phyloP scores from a whole-genome alignment of 2,888 invertebrate genomes.

The Xanthorhoe spadicearia region DNA sequence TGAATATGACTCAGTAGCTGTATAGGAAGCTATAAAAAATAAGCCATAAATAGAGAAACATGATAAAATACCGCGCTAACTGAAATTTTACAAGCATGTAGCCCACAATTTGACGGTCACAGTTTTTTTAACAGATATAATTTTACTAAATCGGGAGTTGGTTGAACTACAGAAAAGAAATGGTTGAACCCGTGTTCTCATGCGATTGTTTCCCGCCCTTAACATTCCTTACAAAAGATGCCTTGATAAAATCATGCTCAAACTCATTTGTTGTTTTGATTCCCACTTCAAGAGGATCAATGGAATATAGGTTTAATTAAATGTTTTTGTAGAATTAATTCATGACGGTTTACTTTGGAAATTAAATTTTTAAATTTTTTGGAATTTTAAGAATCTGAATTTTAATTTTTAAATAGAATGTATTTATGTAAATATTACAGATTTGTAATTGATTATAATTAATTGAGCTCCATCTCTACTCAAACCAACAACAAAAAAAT shows the following conservation, averaged over 20 bases:
- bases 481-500: neutral
- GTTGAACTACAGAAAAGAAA: too few species aligned
- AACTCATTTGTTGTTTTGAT: constrained; percentile 40
- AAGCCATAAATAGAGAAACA: too few species aligned
- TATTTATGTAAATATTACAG: too few species aligned
- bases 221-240: constrained; percentile 70
- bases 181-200: constrained; percentile 58
- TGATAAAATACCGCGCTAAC: too few species aligned
- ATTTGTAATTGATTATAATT: neutral
- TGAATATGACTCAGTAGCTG: too few species aligned
- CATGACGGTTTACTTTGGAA: neutral
- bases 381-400: too few species aligned
- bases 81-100: neutral
- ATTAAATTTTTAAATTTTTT: too few species aligned
- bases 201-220: constrained; percentile 75
- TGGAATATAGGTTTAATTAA: constrained; percentile 22
- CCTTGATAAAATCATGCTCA: constrained; percentile 64
- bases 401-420: too few species aligned
- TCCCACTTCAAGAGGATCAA: constrained; percentile 23
- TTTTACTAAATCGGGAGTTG: constrained; percentile 56
- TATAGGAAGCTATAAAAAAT: too few species aligned
- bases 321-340: constrained; percentile 2
- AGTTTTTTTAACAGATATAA: neutral
- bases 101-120: neutral
- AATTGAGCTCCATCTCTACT: neutral